Evolutionary conservation across 1,140 invertebrate species (phyloP), one percentile per base, ranked within the genome.

Genomic region (Heliothis subflexa): DNA sequence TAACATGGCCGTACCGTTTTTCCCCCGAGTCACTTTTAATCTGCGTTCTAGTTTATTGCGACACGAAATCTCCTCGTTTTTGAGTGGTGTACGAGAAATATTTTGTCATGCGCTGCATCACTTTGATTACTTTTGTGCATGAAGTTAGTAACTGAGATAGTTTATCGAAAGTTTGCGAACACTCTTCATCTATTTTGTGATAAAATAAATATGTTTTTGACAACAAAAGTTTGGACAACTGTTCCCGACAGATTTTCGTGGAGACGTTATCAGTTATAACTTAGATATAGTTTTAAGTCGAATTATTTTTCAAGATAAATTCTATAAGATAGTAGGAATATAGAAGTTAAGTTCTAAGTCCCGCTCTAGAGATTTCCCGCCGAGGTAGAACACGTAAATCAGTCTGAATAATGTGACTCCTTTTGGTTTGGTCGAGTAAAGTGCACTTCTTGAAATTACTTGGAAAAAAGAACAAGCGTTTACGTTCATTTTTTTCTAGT

Each of bases 1-100:
- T 80, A 84, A 83, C 81, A 62, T 82, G 70, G 78, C 62, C 59
- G 61, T 57, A 83, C 57, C 73, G 55, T 86, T 88, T 84, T 84
- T 85, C 83, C 82, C 81, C 61, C 14, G 79, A 86, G 80, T 83
- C 82, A 82, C 79, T 85, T 87, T 86, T 87, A 89, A 88, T 88
- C 87, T 86, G 71, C 81, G 61, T 80, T 81, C 70, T 80, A 83
- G 78, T 88, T 86, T 88, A 86, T 86, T 84, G 78, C 77, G 66
- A 81, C 71, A 81, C 52, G 62, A 75, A 62, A 77, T 62, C 78
- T 71, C 55, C 66, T 80, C 52, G 66, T 75, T 80, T 80, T 85
- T 82, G 75, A 61, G 25, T 18, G 54, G 57, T 77, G 61, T 77
- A 70, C 21, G 59, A 75, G 52, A 75, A 55, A 70, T 77, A 55